phyloP scores from a whole-genome alignment of 2,797 vertebrate genomes.

The Periophthalmus magnuspinnatus region DNA sequence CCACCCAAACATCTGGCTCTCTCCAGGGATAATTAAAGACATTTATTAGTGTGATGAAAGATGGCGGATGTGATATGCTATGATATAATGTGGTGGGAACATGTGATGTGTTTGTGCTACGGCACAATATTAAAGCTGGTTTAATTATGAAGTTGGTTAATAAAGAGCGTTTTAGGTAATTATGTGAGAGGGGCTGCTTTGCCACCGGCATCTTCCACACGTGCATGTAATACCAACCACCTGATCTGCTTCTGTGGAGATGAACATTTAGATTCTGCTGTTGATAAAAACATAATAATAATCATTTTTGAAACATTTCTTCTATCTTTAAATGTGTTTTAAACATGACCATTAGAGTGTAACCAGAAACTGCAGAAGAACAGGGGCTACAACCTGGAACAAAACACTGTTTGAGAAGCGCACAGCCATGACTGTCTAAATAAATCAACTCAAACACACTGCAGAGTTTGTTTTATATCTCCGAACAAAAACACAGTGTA shows the following conservation, averaged over 20 bases:
- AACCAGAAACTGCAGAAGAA: background rate
- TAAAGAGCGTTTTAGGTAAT: constrained; percentile 54
- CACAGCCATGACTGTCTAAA: too few relatives aligned
- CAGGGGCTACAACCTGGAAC: background rate
- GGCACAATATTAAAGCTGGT: constrained; percentile 21
- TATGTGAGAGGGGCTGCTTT: constrained; percentile 40
- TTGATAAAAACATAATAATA: constrained; percentile 28
- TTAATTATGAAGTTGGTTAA: constrained; percentile 47
- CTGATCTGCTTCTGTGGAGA: constrained; percentile 27
- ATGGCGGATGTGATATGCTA: constrained; percentile 3
- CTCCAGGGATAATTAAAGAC: constrained; percentile 41
- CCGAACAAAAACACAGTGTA: background rate
- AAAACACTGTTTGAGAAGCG: background rate
- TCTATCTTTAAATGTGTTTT: too few relatives aligned
- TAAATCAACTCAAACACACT: too few relatives aligned
- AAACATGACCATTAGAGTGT: background rate
- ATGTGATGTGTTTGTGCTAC: constrained; percentile 25
- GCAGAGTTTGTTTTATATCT: too few relatives aligned
- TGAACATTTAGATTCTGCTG: constrained; percentile 36
- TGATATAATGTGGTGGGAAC: constrained; percentile 4
- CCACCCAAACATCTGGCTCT: constrained; percentile 49
- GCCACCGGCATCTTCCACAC: constrained; percentile 54
- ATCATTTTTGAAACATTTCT: background rate
- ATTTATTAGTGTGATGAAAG: constrained; percentile 33
- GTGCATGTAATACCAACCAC: constrained; percentile 42